phyloP scores from a whole-genome alignment of 2,113 vertebrate genomes.

The Pristiophorus japonicus region DNA sequence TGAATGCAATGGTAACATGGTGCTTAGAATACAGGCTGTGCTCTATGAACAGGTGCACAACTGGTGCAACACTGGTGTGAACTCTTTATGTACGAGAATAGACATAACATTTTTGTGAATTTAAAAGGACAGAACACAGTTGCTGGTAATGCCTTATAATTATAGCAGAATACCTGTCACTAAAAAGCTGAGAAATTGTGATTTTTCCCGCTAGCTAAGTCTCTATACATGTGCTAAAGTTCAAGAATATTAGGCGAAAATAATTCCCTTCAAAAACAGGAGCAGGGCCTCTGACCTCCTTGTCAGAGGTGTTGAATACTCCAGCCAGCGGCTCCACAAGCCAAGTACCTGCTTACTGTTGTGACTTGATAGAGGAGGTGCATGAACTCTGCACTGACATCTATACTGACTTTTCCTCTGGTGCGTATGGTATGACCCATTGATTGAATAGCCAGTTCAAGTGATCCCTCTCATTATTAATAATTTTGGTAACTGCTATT shows the following conservation, averaged over 20 bases:
- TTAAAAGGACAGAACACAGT: constrained; percentile 36
- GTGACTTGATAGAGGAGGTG: neutral
- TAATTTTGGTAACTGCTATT: constrained; percentile 28
- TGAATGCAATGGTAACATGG: constrained; percentile 8
- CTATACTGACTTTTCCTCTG: neutral
- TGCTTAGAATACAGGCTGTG: constrained; percentile 24
- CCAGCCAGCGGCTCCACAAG: neutral
- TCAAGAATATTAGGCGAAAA: neutral
- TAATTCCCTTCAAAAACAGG: neutral
- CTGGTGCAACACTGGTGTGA: constrained; percentile 1
- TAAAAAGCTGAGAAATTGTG: neutral
- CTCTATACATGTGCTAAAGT: neutral
- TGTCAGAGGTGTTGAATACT: neutral
- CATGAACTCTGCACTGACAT: no score
- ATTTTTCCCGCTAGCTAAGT: neutral
- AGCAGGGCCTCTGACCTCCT: neutral
- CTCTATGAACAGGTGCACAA: constrained; percentile 5
- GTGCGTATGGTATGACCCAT: neutral
- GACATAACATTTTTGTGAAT: constrained; percentile 24
- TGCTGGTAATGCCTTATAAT: constrained; percentile 29
- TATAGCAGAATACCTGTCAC: constrained; percentile 2
- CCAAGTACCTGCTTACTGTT: neutral
- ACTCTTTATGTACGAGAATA: constrained; percentile 23
- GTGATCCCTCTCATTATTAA: neutral
- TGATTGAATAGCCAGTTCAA: neutral